These are phyloP conservation scores for Drosophila buzzatii DNA, from an alignment of 2,888 invertebrate species.

Conservation along the genomic window DNA sequence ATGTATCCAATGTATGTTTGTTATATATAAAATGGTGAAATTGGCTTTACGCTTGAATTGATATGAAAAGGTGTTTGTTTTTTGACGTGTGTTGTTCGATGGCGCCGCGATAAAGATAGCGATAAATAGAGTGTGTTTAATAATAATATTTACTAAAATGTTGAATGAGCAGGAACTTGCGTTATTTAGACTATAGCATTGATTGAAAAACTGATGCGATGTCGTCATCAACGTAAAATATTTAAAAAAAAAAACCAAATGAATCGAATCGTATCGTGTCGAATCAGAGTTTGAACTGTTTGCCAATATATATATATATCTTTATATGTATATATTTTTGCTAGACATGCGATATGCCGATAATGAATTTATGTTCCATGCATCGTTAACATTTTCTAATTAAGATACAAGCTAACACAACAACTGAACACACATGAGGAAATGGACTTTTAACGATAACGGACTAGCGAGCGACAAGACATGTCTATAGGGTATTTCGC, in stretches of 20 bases:
- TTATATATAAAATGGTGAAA: conserved; percentile 26
- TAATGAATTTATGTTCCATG: conserved; percentile 49
- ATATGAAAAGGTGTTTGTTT: conserved; percentile 35
- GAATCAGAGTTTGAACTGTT: conserved; percentile 14
- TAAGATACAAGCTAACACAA: conserved; percentile 55
- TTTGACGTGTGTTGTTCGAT: conserved; percentile 4
- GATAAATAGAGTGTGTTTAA: conserved; percentile 4
- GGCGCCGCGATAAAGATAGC: conserved; percentile 36
- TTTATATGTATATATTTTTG: conserved; percentile 3
- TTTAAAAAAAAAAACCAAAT: background rate
- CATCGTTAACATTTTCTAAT: conserved; percentile 56
- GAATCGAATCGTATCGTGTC: conserved; percentile 25
- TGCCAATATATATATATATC: conserved; percentile 1
- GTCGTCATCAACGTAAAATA: conserved; percentile 17
- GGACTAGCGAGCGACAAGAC: background rate
- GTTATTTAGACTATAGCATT: conserved; percentile 17
- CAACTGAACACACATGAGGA: conserved; percentile 24
- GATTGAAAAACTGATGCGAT: conserved; percentile 34
- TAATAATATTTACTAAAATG: conserved; percentile 2
- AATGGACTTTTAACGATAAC: conserved; percentile 54
- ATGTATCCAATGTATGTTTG: background rate
- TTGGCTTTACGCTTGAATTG: conserved; percentile 44
- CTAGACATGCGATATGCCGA: conserved; percentile 53
- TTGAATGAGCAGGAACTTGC: conserved; percentile 9
- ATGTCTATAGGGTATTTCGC: conserved; percentile 10